Evolutionary conservation across 2,113 vertebrate genomes (phyloP).

Genomic region (Scolopax mira): DNA sequence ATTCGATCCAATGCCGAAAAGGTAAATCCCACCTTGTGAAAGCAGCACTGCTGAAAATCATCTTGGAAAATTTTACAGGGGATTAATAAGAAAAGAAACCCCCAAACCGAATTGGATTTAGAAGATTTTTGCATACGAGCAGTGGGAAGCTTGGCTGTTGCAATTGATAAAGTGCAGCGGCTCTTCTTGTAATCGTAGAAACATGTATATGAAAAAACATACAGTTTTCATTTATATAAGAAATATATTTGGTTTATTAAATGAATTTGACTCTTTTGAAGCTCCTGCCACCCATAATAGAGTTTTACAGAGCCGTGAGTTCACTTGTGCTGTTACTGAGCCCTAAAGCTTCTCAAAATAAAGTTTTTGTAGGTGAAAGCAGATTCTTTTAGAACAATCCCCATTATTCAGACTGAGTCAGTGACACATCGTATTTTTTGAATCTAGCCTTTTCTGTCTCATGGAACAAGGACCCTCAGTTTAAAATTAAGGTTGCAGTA

Average conservation of each 20-base stretch:
- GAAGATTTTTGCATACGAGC: not conserved
- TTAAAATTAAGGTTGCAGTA: not conserved
- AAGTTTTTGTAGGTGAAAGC: not conserved
- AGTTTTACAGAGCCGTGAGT: not conserved
- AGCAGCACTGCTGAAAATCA: not conserved
- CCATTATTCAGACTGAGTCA: not conserved
- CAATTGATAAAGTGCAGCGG: not conserved
- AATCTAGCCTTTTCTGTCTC: not conserved
- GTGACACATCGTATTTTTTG: not conserved
- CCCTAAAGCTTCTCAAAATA: not conserved
- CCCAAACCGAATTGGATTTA: not conserved
- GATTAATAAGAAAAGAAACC: not conserved
- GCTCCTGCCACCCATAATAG: not conserved
- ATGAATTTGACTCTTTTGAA: not conserved
- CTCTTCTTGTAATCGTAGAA: not conserved
- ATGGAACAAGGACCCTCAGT: not conserved
- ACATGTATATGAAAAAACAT: not conserved
- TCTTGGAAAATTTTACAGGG: not conserved
- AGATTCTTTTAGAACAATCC: not conserved
- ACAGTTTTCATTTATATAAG: not conserved
- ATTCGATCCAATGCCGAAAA: slow-evolving; percentile 98
- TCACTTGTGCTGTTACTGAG: not conserved
- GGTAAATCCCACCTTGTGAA: slow-evolving; percentile 68
- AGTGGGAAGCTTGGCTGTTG: not conserved
- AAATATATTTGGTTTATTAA: not conserved